Conservation (phyloP, 2,113 vertebrate species). For the Amblyopsis rosae region DNA sequence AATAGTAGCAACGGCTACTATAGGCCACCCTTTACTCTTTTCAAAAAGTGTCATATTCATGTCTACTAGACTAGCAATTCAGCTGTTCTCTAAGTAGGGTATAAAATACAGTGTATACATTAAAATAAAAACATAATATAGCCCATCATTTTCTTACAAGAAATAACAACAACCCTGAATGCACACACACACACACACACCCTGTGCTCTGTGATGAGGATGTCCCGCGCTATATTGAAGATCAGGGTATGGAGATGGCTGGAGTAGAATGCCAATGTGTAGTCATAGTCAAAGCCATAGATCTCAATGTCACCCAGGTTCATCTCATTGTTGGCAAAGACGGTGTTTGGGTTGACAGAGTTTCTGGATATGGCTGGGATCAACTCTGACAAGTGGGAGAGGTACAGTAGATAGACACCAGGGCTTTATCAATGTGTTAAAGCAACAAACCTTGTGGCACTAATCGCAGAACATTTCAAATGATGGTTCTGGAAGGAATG, state of each 20-base stretch:
- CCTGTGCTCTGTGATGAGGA: conserved; percentile 92
- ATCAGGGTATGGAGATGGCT: conserved; percentile 93
- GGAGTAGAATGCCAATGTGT: conserved; percentile 96
- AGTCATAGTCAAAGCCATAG: conserved; percentile 98
- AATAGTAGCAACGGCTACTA: not conserved
- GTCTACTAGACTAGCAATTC: not conserved
- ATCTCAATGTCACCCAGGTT: conserved; percentile 93
- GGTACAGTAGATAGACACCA: no score
- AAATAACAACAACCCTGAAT: no score
- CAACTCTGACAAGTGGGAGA: conserved; percentile 70
- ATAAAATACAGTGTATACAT: not conserved
- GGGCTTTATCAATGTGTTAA: no score
- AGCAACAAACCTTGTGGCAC: no score
- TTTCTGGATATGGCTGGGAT: conserved; percentile 83
- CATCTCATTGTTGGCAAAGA: conserved; percentile 98
- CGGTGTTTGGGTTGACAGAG: conserved; percentile 88
- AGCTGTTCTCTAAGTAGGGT: not conserved
- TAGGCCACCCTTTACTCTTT: no score
- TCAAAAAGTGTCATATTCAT: not conserved
- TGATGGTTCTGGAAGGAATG: no score
- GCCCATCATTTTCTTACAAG: no score
- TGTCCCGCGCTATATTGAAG: conserved; percentile 92
- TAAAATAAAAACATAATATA: no score
- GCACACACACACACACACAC: conserved; percentile 67
- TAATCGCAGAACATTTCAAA: no score